phyloP scores from a whole-genome alignment of 2,113 vertebrate genomes.

The Callipepla squamata region DNA sequence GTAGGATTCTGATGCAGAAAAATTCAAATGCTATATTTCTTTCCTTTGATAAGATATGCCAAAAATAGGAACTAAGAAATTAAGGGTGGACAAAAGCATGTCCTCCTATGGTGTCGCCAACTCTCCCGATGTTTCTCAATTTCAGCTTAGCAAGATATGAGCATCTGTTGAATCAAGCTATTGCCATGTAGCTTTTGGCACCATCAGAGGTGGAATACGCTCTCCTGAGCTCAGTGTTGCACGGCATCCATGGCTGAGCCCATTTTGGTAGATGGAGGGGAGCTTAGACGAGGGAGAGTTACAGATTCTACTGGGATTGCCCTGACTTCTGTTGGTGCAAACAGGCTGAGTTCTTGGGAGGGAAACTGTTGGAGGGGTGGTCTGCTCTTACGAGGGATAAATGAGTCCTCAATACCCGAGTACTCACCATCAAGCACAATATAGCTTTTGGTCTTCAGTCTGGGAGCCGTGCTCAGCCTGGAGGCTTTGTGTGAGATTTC shows the following conservation, averaged over 20 bases:
- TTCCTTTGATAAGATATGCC: neutral
- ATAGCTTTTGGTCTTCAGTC: neutral
- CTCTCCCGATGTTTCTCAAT: neutral
- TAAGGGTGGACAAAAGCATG: neutral
- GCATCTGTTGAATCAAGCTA: neutral
- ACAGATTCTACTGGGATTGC: neutral
- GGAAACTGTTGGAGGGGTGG: neutral
- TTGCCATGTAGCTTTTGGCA: neutral
- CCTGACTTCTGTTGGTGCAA: neutral
- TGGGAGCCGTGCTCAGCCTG: neutral
- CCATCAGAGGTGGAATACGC: neutral
- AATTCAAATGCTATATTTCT: neutral
- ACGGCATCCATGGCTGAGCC: neutral
- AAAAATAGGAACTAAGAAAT: neutral
- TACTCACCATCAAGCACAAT: neutral
- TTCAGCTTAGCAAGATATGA: neutral
- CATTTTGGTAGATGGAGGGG: neutral
- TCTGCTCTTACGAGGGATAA: neutral
- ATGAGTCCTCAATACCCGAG: neutral
- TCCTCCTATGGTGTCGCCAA: neutral
- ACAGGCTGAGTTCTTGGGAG: neutral
- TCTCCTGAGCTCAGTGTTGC: neutral
- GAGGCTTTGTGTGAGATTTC: neutral
- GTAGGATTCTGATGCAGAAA: neutral
- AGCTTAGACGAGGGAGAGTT: neutral